Percentiles rank a stretch among this genome's conserved stretches.
phyloP scores from a whole-genome alignment of 2,888 invertebrate species.

The Eupsilia transversa region DNA sequence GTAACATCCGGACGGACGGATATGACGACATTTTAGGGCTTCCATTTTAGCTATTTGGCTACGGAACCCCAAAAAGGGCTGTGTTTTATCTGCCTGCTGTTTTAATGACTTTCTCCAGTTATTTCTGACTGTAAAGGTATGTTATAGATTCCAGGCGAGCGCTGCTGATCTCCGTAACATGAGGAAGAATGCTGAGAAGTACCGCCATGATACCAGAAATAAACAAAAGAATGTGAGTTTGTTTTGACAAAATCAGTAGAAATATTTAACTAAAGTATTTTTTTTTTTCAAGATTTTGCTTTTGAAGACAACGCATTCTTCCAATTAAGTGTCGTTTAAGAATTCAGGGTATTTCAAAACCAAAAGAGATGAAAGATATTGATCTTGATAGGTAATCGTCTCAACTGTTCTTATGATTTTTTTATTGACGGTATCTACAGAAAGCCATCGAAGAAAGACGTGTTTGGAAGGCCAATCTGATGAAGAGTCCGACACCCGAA shows the following conservation, averaged over 20 bases:
- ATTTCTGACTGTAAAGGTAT: conserved; percentile 1
- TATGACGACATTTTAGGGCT: background rate
- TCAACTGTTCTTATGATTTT: background rate
- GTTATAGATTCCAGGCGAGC: conserved; percentile 51
- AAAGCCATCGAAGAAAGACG: conserved; percentile 68
- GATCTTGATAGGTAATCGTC: background rate
- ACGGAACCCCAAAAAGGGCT: background rate
- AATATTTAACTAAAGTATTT: background rate
- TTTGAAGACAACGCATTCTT: background rate
- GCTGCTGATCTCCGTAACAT: conserved; percentile 65
- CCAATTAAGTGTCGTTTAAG: background rate
- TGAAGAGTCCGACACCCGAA: conserved; percentile 75
- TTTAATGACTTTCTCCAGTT: background rate
- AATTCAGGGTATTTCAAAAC: background rate
- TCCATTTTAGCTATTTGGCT: background rate
- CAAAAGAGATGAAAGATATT: background rate
- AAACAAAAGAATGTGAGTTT: conserved; percentile 74
- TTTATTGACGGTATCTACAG: conserved; percentile 63
- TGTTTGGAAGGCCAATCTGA: conserved; percentile 76
- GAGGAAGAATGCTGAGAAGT: conserved; percentile 71
- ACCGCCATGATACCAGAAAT: conserved; percentile 71
- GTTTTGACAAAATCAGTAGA: background rate
- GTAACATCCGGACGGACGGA: background rate
- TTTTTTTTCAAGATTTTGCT: too few relatives aligned
- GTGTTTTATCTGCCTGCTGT: background rate